These are phyloP conservation scores for Peromyscus leucopus DNA, from an alignment of 2,113 vertebrate species.

Conservation along the genomic window DNA sequence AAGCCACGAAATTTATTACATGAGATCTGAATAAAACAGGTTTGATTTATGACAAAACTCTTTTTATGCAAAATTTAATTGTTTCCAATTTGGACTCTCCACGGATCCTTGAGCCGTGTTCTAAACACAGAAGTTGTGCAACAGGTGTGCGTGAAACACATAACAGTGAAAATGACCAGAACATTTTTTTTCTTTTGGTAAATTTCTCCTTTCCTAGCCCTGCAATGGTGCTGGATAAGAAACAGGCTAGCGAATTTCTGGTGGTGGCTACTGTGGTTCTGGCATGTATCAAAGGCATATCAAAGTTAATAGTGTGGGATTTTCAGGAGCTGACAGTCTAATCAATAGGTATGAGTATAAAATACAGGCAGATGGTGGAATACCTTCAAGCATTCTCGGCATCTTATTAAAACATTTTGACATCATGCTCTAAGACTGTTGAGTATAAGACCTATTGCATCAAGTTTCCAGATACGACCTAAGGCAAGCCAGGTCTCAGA, in stretches of 20 bases:
- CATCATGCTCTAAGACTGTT: not conserved
- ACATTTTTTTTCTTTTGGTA: not conserved
- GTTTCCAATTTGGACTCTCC: constrained; percentile 19
- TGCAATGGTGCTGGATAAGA: not conserved
- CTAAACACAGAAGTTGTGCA: not conserved
- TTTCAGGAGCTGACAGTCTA: not conserved
- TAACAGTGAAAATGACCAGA: not conserved
- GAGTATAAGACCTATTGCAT: not conserved
- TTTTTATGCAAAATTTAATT: constrained; percentile 48
- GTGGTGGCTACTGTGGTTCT: not conserved
- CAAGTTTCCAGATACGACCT: not conserved
- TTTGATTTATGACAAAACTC: constrained; percentile 23
- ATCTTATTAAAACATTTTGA: constrained; percentile 19
- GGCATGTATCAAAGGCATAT: constrained; percentile 1
- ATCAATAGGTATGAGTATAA: not conserved
- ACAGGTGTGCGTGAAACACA: not conserved
- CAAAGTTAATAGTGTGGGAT: not conserved
- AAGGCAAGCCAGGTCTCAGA: constrained; percentile 13
- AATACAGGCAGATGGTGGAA: not conserved
- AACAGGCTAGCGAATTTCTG: not conserved
- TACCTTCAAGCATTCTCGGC: constrained; percentile 11
- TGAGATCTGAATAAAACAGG: constrained; percentile 24
- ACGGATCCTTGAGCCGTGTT: not conserved
- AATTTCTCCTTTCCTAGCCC: not conserved
- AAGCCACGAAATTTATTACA: constrained; percentile 31